Evolutionary conservation across 2,113 vertebrate genomes (phyloP).

Genomic region (Mystacornis crossleyi): DNA sequence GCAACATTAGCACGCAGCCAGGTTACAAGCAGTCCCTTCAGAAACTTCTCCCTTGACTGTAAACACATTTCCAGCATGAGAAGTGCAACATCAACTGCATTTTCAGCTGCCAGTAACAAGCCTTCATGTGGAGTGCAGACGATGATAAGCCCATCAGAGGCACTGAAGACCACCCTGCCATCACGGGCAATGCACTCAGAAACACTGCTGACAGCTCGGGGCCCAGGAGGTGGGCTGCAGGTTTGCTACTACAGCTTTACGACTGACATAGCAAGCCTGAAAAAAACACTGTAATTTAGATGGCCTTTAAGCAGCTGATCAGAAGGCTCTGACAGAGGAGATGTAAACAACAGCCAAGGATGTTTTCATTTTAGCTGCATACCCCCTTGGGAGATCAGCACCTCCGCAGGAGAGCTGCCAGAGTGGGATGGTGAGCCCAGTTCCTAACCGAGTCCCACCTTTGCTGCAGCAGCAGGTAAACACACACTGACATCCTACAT

Average conservation of each 20-base stretch:
- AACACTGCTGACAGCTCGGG: background rate
- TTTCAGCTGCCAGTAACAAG: background rate
- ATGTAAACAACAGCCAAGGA: background rate
- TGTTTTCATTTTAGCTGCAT: background rate
- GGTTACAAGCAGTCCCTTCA: background rate
- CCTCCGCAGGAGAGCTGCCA: background rate
- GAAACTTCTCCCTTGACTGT: background rate
- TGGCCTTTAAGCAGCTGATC: background rate
- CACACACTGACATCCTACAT: background rate
- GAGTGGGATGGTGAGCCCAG: background rate
- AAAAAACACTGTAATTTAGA: background rate
- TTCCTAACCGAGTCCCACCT: accelerated
- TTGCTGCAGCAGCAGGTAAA: background rate
- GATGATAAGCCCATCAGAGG: background rate
- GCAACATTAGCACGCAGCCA: background rate
- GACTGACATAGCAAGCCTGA: background rate
- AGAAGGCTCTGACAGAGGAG: background rate
- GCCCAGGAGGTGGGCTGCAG: background rate
- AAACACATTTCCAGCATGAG: background rate
- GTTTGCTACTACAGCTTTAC: background rate
- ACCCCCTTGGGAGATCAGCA: background rate
- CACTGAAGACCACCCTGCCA: background rate
- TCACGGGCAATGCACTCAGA: accelerated
- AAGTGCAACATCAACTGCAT: background rate
- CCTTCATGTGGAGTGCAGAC: background rate